Percentiles rank a stretch among this genome's conserved stretches.
These are phyloP conservation scores for Zaprionus kolodkinae DNA, from an alignment of 1,140 invertebrate species.

Conservation along the genomic window DNA sequence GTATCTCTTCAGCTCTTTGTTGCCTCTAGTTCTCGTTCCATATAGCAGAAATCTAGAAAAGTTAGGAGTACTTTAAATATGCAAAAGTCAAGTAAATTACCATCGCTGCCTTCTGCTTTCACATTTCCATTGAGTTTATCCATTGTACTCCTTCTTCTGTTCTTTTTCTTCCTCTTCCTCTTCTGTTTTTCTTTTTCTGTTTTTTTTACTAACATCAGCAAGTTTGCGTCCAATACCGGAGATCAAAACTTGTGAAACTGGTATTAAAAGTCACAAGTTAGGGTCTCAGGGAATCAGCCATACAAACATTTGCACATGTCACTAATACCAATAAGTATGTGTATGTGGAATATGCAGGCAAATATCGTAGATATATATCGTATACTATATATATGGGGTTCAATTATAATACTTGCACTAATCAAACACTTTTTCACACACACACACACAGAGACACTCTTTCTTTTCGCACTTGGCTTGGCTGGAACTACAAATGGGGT, in stretches of 20 bases:
- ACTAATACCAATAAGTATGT: constrained; percentile 67
- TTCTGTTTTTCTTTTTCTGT: constrained; percentile 8
- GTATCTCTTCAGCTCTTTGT: no score
- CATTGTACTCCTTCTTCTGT: neutral
- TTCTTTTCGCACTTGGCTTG: constrained; percentile 29
- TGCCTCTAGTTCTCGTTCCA: no score
- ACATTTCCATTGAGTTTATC: neutral
- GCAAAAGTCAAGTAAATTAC: neutral
- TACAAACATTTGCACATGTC: constrained; percentile 84
- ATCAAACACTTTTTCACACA: constrained; percentile 12
- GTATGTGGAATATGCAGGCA: constrained; percentile 1
- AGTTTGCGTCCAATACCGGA: constrained; percentile 85
- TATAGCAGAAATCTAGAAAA: no score
- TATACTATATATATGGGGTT: neutral
- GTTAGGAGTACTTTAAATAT: neutral
- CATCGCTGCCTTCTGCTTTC: neutral
- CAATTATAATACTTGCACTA: neutral
- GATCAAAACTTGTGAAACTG: constrained; percentile 85
- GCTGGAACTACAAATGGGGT: neutral
- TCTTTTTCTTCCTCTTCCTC: neutral
- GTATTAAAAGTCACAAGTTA: constrained; percentile 85
- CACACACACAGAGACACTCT: constrained; percentile 21
- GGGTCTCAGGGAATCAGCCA: constrained; percentile 85
- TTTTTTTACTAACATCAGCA: constrained; percentile 78
- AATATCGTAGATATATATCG: neutral